phyloP scores from a whole-genome alignment of 2,797 vertebrate genomes.

The Cynodonichthys magdalenae region DNA sequence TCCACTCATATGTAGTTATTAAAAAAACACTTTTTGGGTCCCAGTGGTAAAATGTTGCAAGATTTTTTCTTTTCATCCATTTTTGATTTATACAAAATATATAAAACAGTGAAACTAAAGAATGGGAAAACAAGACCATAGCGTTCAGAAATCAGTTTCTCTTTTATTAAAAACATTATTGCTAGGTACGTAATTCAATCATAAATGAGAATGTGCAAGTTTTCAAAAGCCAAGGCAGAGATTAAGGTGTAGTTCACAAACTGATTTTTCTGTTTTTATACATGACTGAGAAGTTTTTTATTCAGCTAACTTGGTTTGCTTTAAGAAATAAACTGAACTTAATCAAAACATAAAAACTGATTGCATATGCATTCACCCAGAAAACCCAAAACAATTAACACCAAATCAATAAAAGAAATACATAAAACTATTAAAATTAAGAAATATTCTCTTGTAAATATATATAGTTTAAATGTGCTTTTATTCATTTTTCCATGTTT shows the following conservation, averaged over 20 bases:
- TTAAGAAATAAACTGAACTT: slow-evolving; percentile 78
- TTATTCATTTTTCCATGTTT: slow-evolving; percentile 62
- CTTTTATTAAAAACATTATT: slow-evolving; percentile 87
- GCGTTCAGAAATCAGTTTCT: slow-evolving; percentile 67
- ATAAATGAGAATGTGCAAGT: slow-evolving; percentile 85
- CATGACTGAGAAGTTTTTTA: slow-evolving; percentile 48
- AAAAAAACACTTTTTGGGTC: too few species aligned
- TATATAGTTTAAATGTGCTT: slow-evolving; percentile 84
- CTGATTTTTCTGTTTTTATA: slow-evolving; percentile 54
- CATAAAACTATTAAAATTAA: slow-evolving; percentile 80
- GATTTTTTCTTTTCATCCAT: too few species aligned
- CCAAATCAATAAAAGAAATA: slow-evolving; percentile 79
- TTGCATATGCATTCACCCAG: slow-evolving; percentile 85
- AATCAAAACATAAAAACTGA: slow-evolving; percentile 77
- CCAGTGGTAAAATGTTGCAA: too few species aligned
- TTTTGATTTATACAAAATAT: too few species aligned
- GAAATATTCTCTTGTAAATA: slow-evolving; percentile 81
- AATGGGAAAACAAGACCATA: slow-evolving; percentile 2
- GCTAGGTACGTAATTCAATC: slow-evolving; percentile 84
- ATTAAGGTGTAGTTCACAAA: slow-evolving; percentile 74
- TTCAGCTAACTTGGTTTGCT: slow-evolving; percentile 60
- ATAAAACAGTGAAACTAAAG: background rate
- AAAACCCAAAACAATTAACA: slow-evolving; percentile 78
- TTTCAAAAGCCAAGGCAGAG: slow-evolving; percentile 81
- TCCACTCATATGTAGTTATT: too few species aligned